Percentiles rank a stretch among this genome's conserved stretches.
Conservation (phyloP, 1,140 invertebrate species). For the Holotrichia oblita region DNA sequence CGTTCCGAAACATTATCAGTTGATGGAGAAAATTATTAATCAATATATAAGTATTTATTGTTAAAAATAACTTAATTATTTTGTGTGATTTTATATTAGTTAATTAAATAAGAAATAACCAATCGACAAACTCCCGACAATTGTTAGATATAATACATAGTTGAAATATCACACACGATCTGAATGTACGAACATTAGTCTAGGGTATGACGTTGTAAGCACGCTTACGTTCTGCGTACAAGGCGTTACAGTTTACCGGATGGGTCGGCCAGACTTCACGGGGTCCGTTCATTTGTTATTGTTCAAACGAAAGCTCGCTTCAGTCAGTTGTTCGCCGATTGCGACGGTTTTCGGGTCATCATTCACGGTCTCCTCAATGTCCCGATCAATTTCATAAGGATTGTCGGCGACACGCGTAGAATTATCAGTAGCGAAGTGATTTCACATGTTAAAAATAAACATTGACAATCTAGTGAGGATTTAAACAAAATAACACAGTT, state of each 20-base stretch:
- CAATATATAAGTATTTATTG: no score
- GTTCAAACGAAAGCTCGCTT: constrained; percentile 28
- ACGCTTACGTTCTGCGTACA: constrained; percentile 26
- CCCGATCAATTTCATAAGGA: background rate
- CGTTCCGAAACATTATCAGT: no score
- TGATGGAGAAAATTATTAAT: no score
- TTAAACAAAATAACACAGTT: background rate
- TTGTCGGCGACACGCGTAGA: background rate
- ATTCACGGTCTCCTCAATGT: background rate
- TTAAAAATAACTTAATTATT: no score
- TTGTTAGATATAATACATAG: no score
- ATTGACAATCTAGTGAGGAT: background rate
- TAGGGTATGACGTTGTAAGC: background rate
- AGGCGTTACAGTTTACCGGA: constrained; percentile 27
- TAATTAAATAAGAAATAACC: no score
- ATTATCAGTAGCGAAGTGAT: background rate
- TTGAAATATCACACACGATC: no score
- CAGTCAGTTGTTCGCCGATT: constrained; percentile 25
- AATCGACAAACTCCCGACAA: no score
- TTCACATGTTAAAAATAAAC: constrained; percentile 10
- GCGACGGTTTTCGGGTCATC: constrained; percentile 24
- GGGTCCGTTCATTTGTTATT: constrained; percentile 24
- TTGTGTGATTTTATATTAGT: no score
- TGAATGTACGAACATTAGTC: no score
- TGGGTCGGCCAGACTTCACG: constrained; percentile 22